Base-by-base conservation (phyloP, 30 jellyfish, hydroid and myxozoan species). In the Hydractinia symbiolongicarpus region DNA sequence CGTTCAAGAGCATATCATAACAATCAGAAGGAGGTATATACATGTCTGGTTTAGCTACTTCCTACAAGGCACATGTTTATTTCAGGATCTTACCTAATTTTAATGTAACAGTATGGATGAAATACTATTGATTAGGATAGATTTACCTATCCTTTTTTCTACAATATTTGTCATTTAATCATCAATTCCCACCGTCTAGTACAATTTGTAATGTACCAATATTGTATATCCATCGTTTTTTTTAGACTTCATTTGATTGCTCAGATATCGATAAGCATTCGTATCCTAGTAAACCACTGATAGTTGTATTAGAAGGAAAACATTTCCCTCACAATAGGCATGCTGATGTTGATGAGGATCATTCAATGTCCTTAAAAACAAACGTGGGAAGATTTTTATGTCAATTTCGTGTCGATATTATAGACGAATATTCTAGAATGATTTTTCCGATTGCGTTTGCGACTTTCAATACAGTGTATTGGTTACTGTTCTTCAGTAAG, bases 401-500 rank as follows among this genome's bases (percentile, higher is more conserved):
- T 79, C 78, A 84, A 71, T 83, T 90, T 50, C 87, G 90, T 49
- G 95, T 90, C 30, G 97, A 90, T 50, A 89, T 88, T 53, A 90
- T 90, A 10, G 97, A 90, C 69, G 97, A 90, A 68, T 90, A 90
- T 55, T 85, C 97, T 16, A 83, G 97, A 20, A 54, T 90, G 79
- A 73, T 90, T 16, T 90, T 90, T 67, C 97, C 97, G 13, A 82
- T 87, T 7, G 79, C 97, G 16, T 90, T 90, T 77, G 88, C 95
- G 73, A 90, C 95, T 54, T 90, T 90, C 70, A 90, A 90, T 67
- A 82, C 85, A 6, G 97, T 90, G n/a, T 90, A 90, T 80, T 90
- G 97, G 97, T 90, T 90, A 30, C 90, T 90, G 88, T 90, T 90
- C 85, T 78, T 85, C 19, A 78, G 93, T 9, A 90, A 90, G 66